Percentiles rank a stretch among this genome's conserved stretches.
These are phyloP conservation scores for Scomberomorus guttatus DNA, from an alignment of 2,797 vertebrate genomes.

Conservation along the genomic window DNA sequence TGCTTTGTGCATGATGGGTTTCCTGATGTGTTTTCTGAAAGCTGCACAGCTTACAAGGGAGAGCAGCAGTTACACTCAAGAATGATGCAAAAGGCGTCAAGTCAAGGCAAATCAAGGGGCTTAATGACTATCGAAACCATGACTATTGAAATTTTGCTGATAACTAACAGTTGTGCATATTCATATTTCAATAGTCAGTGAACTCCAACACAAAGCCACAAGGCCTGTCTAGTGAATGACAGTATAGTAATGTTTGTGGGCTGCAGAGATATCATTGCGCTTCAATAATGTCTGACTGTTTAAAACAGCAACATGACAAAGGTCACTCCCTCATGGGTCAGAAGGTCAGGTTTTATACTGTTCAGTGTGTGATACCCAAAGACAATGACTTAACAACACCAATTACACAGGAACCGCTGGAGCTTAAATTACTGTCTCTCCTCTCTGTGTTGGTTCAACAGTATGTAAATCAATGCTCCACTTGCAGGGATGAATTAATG, in stretches of 20 bases:
- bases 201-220: conserved; percentile 1
- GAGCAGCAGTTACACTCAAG: neutral
- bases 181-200: neutral
- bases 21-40: conserved; percentile 54
- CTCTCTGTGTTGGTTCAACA: conserved; percentile 25
- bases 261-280: conserved; percentile 15
- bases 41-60: conserved; percentile 24
- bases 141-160: neutral
- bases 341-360: conserved; percentile 43
- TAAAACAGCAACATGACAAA: conserved; percentile 29
- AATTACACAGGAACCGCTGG: conserved; percentile 32
- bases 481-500: conserved; percentile 7
- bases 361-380: conserved; percentile 18
- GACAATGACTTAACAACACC: conserved; percentile 36
- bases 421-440: conserved; percentile 30
- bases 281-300: conserved; percentile 17
- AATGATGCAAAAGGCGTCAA: neutral
- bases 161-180: conserved; percentile 5
- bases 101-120: too few species aligned
- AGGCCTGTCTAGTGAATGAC: conserved; percentile 1
- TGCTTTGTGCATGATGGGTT: conserved; percentile 54
- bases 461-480: conserved; percentile 36
- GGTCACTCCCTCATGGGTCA: conserved; percentile 15
- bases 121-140: neutral
- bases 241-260: conserved; percentile 11